Evolutionary conservation across 2,888 invertebrate species (phyloP), one percentile per base, ranked within the genome.

Genomic region (Lathronympha strigana): DNA sequence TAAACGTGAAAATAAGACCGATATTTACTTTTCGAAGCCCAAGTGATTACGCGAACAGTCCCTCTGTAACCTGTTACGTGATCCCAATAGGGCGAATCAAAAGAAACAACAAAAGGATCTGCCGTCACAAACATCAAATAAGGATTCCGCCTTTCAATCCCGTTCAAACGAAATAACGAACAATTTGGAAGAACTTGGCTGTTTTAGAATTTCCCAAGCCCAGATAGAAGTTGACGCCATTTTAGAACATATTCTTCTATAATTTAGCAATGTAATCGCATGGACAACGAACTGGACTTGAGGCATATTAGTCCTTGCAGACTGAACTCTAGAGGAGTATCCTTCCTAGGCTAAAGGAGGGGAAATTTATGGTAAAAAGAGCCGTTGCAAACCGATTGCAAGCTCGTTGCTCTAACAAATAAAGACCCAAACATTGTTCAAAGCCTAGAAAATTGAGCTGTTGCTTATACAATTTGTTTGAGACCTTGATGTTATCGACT

Each of bases 111-210:
- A 11, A 21, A 47, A 47, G 2, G 13, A 13, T 5, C 33, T 9
- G 40, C 38, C n/a, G 19, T 11, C 51, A 51, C n/a, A 40, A 43
- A 43, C 21, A 38, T 49, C 54, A 57, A 63, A 50, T 19, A 50
- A 28, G 38, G 55, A 31, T 57, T 15, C 38, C 47, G 36, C 31
- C 49, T 40, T 45, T 50, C 49, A 43, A 63, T 63, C 17, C 31
- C 40, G 49, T 57, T 63, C 63, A 40, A 50, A 63, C 33, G 40
- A 40, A 33, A 63, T 63, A 57, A 63, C 63, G 40, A 50, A 8
- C 50, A 49, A 57, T 63, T 63, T 43, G 31, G 31, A 63, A 49
- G 31, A 57, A 49, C 31, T 21, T 40, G 0, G 9, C 19, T 4
- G 17, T 17, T 5, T 1, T 2, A 15, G n/a, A 19, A 17, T 28